A percentile compares a stretch with the other conserved stretches of the same genome.
phyloP scores from a whole-genome alignment of 1,140 invertebrate species.

The Aphidius gifuensis region DNA sequence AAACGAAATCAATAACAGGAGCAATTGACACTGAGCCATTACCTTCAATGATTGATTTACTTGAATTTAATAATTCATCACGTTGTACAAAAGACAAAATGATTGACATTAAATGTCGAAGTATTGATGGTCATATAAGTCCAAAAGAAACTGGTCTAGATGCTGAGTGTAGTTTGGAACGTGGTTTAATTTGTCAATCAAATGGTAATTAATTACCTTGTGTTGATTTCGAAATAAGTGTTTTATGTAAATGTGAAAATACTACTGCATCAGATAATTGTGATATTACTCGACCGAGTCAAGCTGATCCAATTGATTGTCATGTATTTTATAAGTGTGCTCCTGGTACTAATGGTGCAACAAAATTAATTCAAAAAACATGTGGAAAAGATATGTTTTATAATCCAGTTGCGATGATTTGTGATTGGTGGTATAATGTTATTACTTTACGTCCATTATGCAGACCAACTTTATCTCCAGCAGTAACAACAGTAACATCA shows the following conservation, averaged over 20 bases:
- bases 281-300: constrained; percentile 47
- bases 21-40: constrained; percentile 63
- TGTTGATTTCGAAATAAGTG: constrained; percentile 71
- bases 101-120: constrained; percentile 71
- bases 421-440: constrained; percentile 65
- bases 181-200: constrained; percentile 65
- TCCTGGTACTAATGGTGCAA: constrained; percentile 37
- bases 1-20: constrained; percentile 1
- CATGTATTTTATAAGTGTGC: constrained; percentile 61
- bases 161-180: constrained; percentile 70
- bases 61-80: constrained; percentile 46
- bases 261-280: constrained; percentile 30
- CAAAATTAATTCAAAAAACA: constrained; percentile 56
- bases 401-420: constrained; percentile 57
- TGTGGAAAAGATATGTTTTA: constrained; percentile 62
- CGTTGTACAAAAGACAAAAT: constrained; percentile 63
- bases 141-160: constrained; percentile 69
- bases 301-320: constrained; percentile 59
- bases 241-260: constrained; percentile 63
- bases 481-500: not conserved
- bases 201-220: constrained; percentile 51
- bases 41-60: constrained; percentile 55
- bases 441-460: constrained; percentile 62
- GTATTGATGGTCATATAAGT: constrained; percentile 59
- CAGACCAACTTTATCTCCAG: constrained; percentile 21